Base-by-base conservation (phyloP, 2,113 vertebrate genomes). In the Empidonax alnorum region DNA sequence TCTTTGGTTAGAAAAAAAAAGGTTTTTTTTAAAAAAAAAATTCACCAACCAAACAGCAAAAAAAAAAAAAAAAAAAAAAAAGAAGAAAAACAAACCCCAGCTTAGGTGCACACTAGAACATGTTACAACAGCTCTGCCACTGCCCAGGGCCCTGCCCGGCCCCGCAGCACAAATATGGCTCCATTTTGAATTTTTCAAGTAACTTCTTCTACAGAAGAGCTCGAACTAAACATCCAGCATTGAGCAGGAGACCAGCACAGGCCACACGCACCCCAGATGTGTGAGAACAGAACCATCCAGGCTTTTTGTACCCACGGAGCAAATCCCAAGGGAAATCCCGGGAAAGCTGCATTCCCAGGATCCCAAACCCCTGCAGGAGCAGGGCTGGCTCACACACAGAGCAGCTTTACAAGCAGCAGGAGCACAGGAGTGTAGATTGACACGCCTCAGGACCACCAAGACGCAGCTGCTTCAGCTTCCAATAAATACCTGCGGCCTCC, bases 1-100 rank as follows among this genome's bases (percentile, higher is more conserved):
- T 94, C 93, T 95, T 97, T 97, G 96, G 95, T 87, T 93, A 87
- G 41, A 63, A 80, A 90, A 84, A 90, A 50, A 11, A 33, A 16
- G 35, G n/a, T n/a, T n/a, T 9, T 41, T 83, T 84, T 41, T 11
- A 10, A 59, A 59, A 14, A 61, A 58, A 73, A 81, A 58, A 73
- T 5, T 59, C 52, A 50, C n/a, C 28, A 44, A 7, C 31, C 39
- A 63, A 88, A 78, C 0, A 88, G 74, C 50, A 41, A 49, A 79
- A n/a, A 42, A 33, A 49, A 44, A 44, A 44, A 8, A 8, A 8
- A 44, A 42, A 15, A 42, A 42, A 18, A n/a, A n/a, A n/a, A n/a
- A n/a, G n/a, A n/a, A n/a, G n/a, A n/a, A n/a, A n/a, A n/a, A n/a
- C 44, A 18, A 44, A 1, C n/a, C 30, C 41, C 66, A 53, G 55